These are phyloP conservation scores for Zoanthus sansibaricus DNA, from an alignment of 92 coral and sea anemone genomes.

Conservation along the genomic window DNA sequence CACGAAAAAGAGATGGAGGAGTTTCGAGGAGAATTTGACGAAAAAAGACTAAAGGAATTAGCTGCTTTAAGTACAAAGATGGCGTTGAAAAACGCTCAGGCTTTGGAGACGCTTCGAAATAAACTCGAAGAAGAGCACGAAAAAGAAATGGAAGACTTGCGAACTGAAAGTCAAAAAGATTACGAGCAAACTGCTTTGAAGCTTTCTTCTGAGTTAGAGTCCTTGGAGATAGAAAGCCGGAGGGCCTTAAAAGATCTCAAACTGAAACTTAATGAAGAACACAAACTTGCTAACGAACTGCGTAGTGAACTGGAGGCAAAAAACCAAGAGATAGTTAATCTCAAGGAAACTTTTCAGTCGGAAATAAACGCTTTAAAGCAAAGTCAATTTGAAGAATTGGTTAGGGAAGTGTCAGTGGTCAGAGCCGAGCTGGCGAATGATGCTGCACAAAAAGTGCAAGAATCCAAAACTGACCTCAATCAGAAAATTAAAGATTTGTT, in stretches of 20 bases:
- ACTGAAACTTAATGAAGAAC: constrained; percentile 67
- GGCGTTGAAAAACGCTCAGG: constrained; percentile 82
- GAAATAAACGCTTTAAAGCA: constrained; percentile 75
- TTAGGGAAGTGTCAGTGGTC: constrained; percentile 92
- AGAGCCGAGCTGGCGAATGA: constrained; percentile 95
- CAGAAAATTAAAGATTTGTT: constrained; percentile 69
- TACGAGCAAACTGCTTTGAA: constrained; percentile 82
- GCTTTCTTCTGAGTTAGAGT: constrained; percentile 82
- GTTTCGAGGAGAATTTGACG: constrained; percentile 72
- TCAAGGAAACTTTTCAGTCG: constrained; percentile 69
- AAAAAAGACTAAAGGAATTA: constrained; percentile 76
- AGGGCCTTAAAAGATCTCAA: constrained; percentile 69
- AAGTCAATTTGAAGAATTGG: constrained; percentile 77
- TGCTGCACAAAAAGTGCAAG: constrained; percentile 92
- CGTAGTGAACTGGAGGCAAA: constrained; percentile 66
- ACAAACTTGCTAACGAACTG: constrained; percentile 72
- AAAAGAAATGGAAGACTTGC: constrained; percentile 78
- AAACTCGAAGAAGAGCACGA: constrained; percentile 75
- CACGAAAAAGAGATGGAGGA: constrained; percentile 87
- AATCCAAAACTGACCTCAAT: constrained; percentile 71
- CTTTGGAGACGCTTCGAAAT: constrained; percentile 73
- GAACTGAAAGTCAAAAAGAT: constrained; percentile 90
- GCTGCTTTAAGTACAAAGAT: constrained; percentile 76
- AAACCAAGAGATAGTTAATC: constrained; percentile 67
- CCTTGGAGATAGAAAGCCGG: constrained; percentile 79